These are phyloP conservation scores for Aselliscus stoliczkanus DNA, from an alignment of 2,797 vertebrate genomes.

Conservation along the genomic window DNA sequence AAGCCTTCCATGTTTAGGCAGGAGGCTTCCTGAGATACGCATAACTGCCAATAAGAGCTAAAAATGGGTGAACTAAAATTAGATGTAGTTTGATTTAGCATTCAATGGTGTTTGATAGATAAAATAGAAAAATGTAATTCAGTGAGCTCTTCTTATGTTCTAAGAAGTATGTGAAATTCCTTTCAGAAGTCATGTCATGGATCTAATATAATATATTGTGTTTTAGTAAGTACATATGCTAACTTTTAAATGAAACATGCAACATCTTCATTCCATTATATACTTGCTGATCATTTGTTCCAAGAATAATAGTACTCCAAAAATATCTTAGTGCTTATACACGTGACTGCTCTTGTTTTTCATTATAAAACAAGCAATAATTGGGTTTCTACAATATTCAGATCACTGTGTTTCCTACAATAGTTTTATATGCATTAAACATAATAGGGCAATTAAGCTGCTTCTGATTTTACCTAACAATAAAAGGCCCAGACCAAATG, in stretches of 20 bases:
- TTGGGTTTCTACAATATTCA: background rate
- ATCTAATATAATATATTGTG: background rate
- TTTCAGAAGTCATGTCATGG: background rate
- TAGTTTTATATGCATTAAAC: background rate
- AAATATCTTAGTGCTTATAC: background rate
- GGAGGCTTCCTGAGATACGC: background rate
- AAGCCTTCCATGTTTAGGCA: background rate
- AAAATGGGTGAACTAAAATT: constrained; percentile 46
- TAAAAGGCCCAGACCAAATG: background rate
- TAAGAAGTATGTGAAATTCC: background rate
- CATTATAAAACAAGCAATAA: background rate
- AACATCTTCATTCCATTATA: background rate
- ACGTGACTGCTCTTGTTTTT: background rate
- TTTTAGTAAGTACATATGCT: background rate
- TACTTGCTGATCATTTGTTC: background rate
- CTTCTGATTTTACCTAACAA: background rate
- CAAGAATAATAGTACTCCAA: background rate
- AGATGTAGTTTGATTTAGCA: constrained; percentile 18
- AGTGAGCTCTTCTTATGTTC: background rate
- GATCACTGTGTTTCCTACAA: background rate
- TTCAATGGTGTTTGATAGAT: background rate
- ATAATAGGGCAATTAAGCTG: background rate
- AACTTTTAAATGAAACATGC: background rate
- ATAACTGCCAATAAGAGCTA: background rate
- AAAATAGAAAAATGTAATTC: background rate